These are phyloP conservation scores for Leucoraja erinaceus DNA, from an alignment of 2,113 vertebrate genomes.

Conservation along the genomic window DNA sequence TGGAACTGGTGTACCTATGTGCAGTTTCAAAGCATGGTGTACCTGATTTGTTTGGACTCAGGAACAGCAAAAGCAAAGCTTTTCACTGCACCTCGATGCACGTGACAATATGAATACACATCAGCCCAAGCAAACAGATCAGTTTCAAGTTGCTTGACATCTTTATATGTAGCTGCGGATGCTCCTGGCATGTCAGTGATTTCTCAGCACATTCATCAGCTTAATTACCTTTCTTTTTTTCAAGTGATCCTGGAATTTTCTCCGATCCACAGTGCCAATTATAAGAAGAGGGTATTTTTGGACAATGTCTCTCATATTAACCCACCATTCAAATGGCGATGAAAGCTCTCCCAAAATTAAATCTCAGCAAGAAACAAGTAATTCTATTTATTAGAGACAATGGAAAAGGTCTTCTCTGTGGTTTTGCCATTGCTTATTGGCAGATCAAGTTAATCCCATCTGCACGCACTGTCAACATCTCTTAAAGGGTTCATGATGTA, in stretches of 20 bases:
- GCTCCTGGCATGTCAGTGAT: neutral
- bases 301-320: neutral
- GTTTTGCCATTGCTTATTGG: neutral
- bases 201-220: constrained; percentile 9
- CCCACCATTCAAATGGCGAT: neutral
- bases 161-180: constrained; percentile 16
- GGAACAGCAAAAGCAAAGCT: no score
- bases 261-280: neutral
- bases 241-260: constrained; percentile 7
- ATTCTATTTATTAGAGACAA: constrained; percentile 19
- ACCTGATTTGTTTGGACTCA: no score
- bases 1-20: no score
- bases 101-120: no score
- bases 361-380: constrained; percentile 27
- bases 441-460: constrained; percentile 32
- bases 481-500: constrained; percentile 27
- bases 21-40: no score
- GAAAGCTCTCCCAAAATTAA: constrained; percentile 20
- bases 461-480: constrained; percentile 22
- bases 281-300: neutral
- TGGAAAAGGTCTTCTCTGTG: neutral
- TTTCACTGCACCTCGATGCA: no score
- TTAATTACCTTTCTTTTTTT: constrained; percentile 20
- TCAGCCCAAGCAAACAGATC: neutral
- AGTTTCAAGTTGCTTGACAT: constrained; percentile 18